Conservation (phyloP, 1,140 invertebrate species). For the Phymastichus coffea region DNA sequence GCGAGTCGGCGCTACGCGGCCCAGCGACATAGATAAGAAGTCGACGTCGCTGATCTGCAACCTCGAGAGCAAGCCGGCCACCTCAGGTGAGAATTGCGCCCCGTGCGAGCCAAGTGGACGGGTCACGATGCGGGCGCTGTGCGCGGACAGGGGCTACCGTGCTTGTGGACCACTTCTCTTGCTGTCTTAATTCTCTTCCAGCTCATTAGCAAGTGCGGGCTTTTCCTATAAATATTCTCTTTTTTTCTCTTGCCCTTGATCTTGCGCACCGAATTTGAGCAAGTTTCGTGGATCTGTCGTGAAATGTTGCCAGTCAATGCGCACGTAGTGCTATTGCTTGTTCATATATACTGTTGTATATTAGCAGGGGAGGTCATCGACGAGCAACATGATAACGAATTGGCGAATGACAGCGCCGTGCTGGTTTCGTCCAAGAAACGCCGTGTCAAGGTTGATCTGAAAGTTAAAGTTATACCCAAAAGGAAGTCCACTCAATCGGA, state of each 20-base stretch:
- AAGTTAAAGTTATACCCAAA: slow-evolving; percentile 74
- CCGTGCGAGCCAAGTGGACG: not conserved
- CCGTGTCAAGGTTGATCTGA: slow-evolving; percentile 77
- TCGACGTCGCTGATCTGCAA: slow-evolving; percentile 70
- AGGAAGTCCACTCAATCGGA: slow-evolving; percentile 45
- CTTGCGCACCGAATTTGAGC: too few relatives aligned
- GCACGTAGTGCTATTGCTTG: too few relatives aligned
- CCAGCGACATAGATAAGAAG: slow-evolving; percentile 70
- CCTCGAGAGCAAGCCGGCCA: slow-evolving; percentile 81
- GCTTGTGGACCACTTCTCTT: not conserved
- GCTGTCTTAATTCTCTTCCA: not conserved
- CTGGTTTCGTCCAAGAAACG: slow-evolving; percentile 72
- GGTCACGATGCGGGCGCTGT: too few relatives aligned
- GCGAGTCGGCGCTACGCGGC: slow-evolving; percentile 14
- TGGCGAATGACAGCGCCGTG: slow-evolving; percentile 59
- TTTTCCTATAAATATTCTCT: too few relatives aligned
- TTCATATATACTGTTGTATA: slow-evolving; percentile 35
- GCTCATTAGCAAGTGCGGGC: too few relatives aligned
- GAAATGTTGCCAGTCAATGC: too few relatives aligned
- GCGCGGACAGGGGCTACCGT: too few relatives aligned
- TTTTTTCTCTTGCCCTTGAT: too few relatives aligned
- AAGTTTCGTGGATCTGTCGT: too few relatives aligned
- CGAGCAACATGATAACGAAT: slow-evolving; percentile 56
- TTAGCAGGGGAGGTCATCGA: slow-evolving; percentile 58
- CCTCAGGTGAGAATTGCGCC: slow-evolving; percentile 32